Base-by-base conservation (phyloP, 2,888 invertebrate genomes). In the Pammene fasciana region DNA sequence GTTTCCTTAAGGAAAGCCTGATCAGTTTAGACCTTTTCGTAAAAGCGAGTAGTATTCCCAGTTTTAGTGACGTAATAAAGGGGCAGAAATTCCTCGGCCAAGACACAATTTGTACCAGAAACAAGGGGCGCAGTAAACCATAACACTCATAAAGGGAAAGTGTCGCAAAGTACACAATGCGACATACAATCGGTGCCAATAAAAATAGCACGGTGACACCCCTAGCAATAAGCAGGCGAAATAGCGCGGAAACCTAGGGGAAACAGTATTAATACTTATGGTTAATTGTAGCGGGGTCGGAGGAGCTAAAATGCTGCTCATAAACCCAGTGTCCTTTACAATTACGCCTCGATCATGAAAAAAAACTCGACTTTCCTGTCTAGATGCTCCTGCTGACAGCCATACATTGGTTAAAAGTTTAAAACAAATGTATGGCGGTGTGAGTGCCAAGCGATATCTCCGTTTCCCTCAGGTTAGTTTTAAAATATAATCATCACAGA, bases 191-290 rank as follows among this genome's bases (percentile, higher is more conserved):
- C 86, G 90, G 86, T 86, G 89, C 84, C 89, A 90, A 92, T 90
- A 90, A 91, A 70, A 90, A 87, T 83, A 84, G 85, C 86, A 79
- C 77, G 82, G 82, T 82, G 81, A 86, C 87, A 85, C 90, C 91
- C 91, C 82, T 85, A 78, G 89, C 88, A 91, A 90, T 90, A 90
- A 90, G 87, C 86, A 79, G 81, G 84, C 82, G 90, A 89, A 90
- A 90, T 90, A 90, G 86, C 88, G 87, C 86, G 86, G 89, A 89
- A 90, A 89, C 87, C 82, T 88, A 84, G 88, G 89, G 91, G 90
- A 89, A 89, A 89, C 89, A 87, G 89, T 90, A 90, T 91, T 92
- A 92, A 90, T 90, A 90, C 90, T 91, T 89, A 89, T 89, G 86
- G 90, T 91, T 91, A 92, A 92, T 90, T 90, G 90, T 89, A 78